A percentile compares a stretch with the other conserved stretches of the same genome.
Conservation (phyloP, 2,797 vertebrate genomes). For the Buceros bicornis region DNA sequence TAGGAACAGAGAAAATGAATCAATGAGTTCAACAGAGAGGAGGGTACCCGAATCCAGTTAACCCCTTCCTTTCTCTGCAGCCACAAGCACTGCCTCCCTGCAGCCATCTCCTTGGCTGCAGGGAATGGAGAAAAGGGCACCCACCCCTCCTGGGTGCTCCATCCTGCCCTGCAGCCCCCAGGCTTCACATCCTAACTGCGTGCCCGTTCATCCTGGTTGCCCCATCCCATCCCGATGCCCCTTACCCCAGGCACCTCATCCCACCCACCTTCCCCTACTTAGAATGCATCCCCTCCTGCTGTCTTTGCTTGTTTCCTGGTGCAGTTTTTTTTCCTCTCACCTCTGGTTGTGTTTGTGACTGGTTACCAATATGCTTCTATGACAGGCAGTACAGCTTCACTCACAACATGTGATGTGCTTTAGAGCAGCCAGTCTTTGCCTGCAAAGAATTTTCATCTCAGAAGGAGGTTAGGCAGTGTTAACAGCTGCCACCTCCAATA, state of each 20-base stretch:
- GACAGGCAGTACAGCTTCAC: neutral
- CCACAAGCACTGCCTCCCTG: neutral
- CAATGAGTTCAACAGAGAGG: conserved; percentile 50
- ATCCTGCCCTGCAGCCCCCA: neutral
- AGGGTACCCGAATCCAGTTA: conserved; percentile 25
- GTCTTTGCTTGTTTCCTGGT: neutral
- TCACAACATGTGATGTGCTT: neutral
- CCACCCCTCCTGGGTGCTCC: neutral
- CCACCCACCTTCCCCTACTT: neutral
- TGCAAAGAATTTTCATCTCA: neutral
- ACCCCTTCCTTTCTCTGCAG: conserved; percentile 33
- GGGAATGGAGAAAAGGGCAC: neutral
- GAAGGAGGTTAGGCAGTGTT: neutral
- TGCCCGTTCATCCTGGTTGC: neutral
- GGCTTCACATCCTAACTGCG: neutral
- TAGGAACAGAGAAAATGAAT: conserved; percentile 69
- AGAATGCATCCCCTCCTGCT: neutral
- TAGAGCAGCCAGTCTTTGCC: neutral
- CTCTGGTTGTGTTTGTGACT: neutral
- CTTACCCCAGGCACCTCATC: neutral
- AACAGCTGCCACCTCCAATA: neutral
- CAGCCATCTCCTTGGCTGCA: neutral
- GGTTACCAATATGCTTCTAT: neutral
- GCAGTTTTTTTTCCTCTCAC: neutral
- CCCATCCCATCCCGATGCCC: neutral